phyloP scores from a whole-genome alignment of 2,888 invertebrate genomes.

The Coelinius sp. region DNA sequence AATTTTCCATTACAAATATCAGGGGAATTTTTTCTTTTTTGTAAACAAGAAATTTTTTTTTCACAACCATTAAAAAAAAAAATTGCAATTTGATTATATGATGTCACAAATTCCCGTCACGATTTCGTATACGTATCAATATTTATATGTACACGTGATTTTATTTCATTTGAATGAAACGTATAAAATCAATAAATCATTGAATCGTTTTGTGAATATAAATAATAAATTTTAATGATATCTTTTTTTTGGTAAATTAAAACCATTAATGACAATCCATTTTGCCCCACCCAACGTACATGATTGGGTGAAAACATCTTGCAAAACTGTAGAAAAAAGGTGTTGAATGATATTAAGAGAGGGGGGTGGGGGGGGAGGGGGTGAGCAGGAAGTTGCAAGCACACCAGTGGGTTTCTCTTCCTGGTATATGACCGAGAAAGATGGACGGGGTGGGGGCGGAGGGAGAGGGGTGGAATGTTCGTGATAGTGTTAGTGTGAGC shows the following conservation, averaged over 20 bases:
- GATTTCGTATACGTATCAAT: neutral
- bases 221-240: no score
- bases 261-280: no score
- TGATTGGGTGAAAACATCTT: neutral
- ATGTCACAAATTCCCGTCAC: neutral
- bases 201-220: neutral
- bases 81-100: no score
- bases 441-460: neutral
- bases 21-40: no score
- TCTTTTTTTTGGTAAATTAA: no score
- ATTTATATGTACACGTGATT: neutral
- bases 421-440: no score
- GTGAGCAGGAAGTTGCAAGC: constrained; percentile 19
- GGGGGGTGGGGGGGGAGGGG: constrained; percentile 39
- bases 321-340: constrained; percentile 46
- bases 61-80: no score
- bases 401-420: neutral
- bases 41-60: no score
- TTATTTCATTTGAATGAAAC: neutral
- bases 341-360: constrained; percentile 51
- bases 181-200: neutral
- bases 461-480: neutral
- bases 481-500: constrained; percentile 27
- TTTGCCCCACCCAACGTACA: neutral
- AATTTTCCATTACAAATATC: no score